Percentiles rank a stretch among this genome's conserved stretches.
Conservation (phyloP, 2,888 invertebrate species). For the Plagodis pulveraria region DNA sequence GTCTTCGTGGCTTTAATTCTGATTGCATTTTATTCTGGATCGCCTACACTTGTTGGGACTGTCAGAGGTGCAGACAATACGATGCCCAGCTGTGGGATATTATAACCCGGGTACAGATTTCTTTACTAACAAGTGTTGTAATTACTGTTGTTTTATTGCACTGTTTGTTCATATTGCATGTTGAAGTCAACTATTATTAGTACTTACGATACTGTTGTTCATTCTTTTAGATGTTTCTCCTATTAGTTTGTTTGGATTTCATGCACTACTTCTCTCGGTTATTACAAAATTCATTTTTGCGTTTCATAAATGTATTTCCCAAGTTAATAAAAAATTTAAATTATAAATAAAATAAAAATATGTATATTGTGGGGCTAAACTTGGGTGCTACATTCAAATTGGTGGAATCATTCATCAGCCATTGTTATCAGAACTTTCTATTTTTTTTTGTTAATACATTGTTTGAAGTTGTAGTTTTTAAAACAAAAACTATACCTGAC, state of each 20-base stretch:
- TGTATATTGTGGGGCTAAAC: neutral
- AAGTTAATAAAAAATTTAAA: too few relatives aligned
- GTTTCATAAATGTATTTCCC: too few relatives aligned
- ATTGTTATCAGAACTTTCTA: neutral
- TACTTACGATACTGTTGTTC: neutral
- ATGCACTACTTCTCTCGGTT: neutral
- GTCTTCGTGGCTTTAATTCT: conserved; percentile 6
- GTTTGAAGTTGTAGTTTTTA: neutral
- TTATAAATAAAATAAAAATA: too few relatives aligned
- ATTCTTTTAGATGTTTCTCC: neutral
- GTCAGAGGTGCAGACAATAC: conserved; percentile 26
- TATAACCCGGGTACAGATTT: conserved; percentile 27
- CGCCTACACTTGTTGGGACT: conserved; percentile 20
- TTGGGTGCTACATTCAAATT: neutral
- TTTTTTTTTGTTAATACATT: neutral
- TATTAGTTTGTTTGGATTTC: neutral
- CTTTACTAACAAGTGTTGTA: conserved; percentile 6
- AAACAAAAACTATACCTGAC: neutral
- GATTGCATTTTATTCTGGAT: conserved; percentile 21
- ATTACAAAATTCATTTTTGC: neutral
- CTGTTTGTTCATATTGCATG: conserved; percentile 22
- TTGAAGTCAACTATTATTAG: neutral
- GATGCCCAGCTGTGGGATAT: conserved; percentile 26
- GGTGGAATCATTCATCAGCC: neutral
- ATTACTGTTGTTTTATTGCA: conserved; percentile 8